A percentile compares a stretch with the other conserved stretches of the same genome.
phyloP scores from a whole-genome alignment of 2,888 invertebrate species.

The Sisyra nigra region DNA sequence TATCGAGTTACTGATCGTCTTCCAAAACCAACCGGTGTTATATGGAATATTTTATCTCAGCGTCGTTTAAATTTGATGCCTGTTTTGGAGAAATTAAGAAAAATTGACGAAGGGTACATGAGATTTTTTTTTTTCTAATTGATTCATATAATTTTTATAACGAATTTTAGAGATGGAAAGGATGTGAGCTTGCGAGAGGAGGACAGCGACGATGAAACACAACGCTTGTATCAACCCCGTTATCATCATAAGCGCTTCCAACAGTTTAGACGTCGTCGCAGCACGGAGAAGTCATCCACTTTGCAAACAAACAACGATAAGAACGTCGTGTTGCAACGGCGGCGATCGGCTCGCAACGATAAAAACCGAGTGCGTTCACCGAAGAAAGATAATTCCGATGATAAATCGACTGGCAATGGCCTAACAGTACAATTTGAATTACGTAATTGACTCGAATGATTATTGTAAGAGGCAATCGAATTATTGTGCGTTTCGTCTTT shows the following conservation, averaged over 20 bases:
- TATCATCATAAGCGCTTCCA: slow-evolving; percentile 26
- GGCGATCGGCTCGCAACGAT: slow-evolving; percentile 8
- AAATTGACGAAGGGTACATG: slow-evolving; percentile 44
- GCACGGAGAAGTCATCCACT: slow-evolving; percentile 4
- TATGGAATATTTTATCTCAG: slow-evolving; percentile 62
- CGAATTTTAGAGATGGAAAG: slow-evolving; percentile 35
- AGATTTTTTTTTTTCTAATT: too few relatives aligned
- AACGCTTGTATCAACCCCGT: slow-evolving; percentile 28
- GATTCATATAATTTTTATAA: neutral
- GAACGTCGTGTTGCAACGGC: neutral
- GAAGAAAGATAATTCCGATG: neutral
- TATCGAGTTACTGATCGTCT: slow-evolving; percentile 39
- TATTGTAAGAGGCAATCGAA: too few relatives aligned
- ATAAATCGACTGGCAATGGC: neutral
- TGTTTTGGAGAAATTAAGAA: slow-evolving; percentile 50
- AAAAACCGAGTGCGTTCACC: slow-evolving; percentile 7
- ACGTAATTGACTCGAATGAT: too few relatives aligned
- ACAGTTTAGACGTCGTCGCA: slow-evolving; percentile 13
- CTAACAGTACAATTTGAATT: neutral
- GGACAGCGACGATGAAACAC: slow-evolving; percentile 50
- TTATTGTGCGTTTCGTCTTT: too few relatives aligned
- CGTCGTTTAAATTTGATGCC: slow-evolving; percentile 57
- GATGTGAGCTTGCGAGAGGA: slow-evolving; percentile 45
- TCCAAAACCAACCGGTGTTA: slow-evolving; percentile 53
- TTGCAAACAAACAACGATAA: slow-evolving; percentile 9